Base-by-base conservation (phyloP, 1,140 invertebrate genomes). In the Cyrtorhinus lividipennis region DNA sequence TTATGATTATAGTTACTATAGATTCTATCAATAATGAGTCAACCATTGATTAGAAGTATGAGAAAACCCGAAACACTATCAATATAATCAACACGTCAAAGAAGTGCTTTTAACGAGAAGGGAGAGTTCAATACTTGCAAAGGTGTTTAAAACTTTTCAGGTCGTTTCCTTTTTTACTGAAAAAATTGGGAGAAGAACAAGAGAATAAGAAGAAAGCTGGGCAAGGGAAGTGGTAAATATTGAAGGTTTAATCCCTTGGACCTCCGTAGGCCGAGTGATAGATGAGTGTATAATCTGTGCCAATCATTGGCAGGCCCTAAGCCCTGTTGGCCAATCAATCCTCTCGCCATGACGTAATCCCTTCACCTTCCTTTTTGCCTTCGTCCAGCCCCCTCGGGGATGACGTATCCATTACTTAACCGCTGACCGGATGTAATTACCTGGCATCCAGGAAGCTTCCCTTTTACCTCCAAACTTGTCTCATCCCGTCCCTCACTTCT, bases 361-460 rank as follows among this genome's bases (percentile, higher is more conserved):
- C 58, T 59, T 59, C 58, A 59, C 58, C 24, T 30, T 59, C 58
- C 58, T 59, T 59, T 59, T 59, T 59, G 58, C 58, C 58, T 27
- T 26, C 58, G 15, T 57, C 24, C 56, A 5, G 5, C 20, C 24
- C 58, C 25, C 58, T n/a, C n/a, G 1, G 58, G 58, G 58, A 59
- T 59, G 58, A 59, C 58, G 58, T 59, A 59, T 59, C 58, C 58
- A 59, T 59, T 59, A 59, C 58, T 59, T 59, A 59, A 59, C 58
- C 58, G 27, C 58, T 59, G 58, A 59, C 58, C 58, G 58, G 58
- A 59, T 59, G 58, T 59, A 59, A 59, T 59, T 59, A 59, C 58
- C 58, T 30, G 48, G n/a, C n/a, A 5, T 38, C 30, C 30, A 38
- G 30, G 30, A 5, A n/a, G n/a, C n/a, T n/a, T n/a, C n/a, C n/a